phyloP scores from a whole-genome alignment of 1,140 invertebrate species.

The Cheumatopsyche charites region DNA sequence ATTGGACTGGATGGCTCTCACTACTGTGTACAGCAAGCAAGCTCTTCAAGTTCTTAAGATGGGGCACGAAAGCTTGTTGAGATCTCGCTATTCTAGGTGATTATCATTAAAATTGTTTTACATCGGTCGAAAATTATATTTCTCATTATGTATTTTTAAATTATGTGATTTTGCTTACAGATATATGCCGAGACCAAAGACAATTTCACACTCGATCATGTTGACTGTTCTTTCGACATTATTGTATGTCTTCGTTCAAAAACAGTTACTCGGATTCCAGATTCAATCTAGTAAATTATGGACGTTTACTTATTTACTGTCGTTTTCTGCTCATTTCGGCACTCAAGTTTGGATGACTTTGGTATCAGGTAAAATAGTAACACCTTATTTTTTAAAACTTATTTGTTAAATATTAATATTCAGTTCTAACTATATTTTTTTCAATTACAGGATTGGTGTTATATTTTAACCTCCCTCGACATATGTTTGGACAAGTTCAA shows the following conservation, averaged over 20 bases:
- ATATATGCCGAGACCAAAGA: background rate
- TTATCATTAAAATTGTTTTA: too few species aligned
- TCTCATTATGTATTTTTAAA: background rate
- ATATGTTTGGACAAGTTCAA: slow-evolving; percentile 82
- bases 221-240: background rate
- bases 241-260: background rate
- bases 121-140: background rate
- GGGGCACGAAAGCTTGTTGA: background rate
- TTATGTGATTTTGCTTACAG: background rate
- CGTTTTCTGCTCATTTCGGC: slow-evolving; percentile 79
- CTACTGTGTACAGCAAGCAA: slow-evolving; percentile 18
- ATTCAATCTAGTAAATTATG: slow-evolving; percentile 46
- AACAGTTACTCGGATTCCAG: background rate
- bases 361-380: slow-evolving; percentile 77
- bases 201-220: background rate
- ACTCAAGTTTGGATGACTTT: slow-evolving; percentile 90
- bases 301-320: slow-evolving; percentile 71
- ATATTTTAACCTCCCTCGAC: slow-evolving; percentile 80
- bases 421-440: too few species aligned
- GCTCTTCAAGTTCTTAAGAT: background rate
- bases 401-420: too few species aligned
- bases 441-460: slow-evolving; percentile 76
- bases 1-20: slow-evolving; percentile 38
- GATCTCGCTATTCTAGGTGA: slow-evolving; percentile 18
- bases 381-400: too few species aligned